Conservation (phyloP, 53 echinoderm and acorn worm genomes). For the Hippasteria phrygiana region DNA sequence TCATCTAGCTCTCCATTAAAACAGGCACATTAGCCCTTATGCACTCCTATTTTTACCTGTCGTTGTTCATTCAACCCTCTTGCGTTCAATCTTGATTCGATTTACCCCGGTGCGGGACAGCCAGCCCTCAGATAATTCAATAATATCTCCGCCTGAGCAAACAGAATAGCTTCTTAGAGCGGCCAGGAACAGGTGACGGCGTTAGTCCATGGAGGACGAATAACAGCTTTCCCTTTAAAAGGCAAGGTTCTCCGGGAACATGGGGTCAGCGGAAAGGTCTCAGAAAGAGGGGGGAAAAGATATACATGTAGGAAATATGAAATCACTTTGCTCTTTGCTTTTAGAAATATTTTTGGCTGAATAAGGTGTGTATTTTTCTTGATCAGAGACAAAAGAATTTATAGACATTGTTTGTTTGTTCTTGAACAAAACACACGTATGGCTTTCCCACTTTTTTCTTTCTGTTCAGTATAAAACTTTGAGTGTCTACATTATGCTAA, state of each 20-base stretch:
- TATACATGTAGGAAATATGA: background rate
- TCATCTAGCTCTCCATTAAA: constrained; percentile 8
- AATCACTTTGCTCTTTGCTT: background rate
- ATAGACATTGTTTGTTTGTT: too few species aligned
- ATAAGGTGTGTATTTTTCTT: too few species aligned
- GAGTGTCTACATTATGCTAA: too few species aligned
- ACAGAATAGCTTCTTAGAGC: constrained; percentile 60
- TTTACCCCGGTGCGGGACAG: constrained; percentile 45
- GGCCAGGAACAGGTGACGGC: constrained; percentile 54
- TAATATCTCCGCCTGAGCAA: constrained; percentile 60
- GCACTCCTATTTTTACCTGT: constrained; percentile 45
- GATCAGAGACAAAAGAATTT: too few species aligned
- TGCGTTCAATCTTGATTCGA: constrained; percentile 62
- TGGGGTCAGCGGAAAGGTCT: background rate
- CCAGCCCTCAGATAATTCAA: constrained; percentile 60
- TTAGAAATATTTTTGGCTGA: background rate
- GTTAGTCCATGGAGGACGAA: background rate
- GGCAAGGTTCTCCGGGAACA: background rate
- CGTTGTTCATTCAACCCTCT: constrained; percentile 56
- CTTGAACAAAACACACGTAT: too few species aligned
- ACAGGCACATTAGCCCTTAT: constrained; percentile 46
- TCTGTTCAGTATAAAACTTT: too few species aligned
- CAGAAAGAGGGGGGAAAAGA: background rate
- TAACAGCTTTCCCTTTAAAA: background rate
- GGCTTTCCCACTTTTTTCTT: too few species aligned